These are phyloP conservation scores for Perdix hodgsoniae DNA, from an alignment of 2,797 vertebrate genomes.

Conservation along the genomic window DNA sequence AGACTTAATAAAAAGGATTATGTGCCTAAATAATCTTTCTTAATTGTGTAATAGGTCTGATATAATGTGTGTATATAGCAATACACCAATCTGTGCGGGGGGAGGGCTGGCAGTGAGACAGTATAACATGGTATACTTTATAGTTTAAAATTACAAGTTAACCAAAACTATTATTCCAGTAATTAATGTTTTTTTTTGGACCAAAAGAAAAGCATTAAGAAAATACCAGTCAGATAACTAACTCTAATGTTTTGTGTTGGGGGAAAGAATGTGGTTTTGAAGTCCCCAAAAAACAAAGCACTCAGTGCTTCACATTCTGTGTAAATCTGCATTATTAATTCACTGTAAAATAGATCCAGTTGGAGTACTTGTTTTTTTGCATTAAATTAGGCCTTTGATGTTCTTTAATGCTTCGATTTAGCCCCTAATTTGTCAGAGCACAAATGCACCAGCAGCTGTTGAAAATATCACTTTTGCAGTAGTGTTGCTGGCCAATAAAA, in stretches of 20 bases:
- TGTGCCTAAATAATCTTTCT: constrained; percentile 26
- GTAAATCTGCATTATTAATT: constrained; percentile 85
- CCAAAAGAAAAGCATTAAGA: constrained; percentile 30
- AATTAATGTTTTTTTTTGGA: constrained; percentile 3
- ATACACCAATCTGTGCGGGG: background rate
- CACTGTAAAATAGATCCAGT: constrained; percentile 81
- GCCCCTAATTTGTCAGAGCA: constrained; percentile 85
- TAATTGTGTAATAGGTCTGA: constrained; percentile 47
- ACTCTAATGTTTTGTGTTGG: constrained; percentile 56
- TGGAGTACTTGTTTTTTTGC: constrained; percentile 83
- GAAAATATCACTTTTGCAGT: constrained; percentile 88
- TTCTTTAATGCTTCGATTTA: constrained; percentile 86
- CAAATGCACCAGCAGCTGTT: constrained; percentile 87
- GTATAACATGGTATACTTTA: constrained; percentile 1
- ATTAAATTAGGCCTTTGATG: constrained; percentile 87
- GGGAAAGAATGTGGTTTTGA: constrained; percentile 43
- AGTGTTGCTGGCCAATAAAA: constrained; percentile 84
- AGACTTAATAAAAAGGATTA: constrained; percentile 54
- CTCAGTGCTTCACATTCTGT: constrained; percentile 63
- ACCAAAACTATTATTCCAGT: constrained; percentile 35
- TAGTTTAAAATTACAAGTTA: constrained; percentile 45
- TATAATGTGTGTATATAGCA: background rate
- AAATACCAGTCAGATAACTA: constrained; percentile 26
- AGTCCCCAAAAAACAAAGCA: constrained; percentile 64
- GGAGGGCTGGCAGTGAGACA: background rate